phyloP scores from a whole-genome alignment of 1,140 invertebrate genomes.

The Vanessa tameamea region DNA sequence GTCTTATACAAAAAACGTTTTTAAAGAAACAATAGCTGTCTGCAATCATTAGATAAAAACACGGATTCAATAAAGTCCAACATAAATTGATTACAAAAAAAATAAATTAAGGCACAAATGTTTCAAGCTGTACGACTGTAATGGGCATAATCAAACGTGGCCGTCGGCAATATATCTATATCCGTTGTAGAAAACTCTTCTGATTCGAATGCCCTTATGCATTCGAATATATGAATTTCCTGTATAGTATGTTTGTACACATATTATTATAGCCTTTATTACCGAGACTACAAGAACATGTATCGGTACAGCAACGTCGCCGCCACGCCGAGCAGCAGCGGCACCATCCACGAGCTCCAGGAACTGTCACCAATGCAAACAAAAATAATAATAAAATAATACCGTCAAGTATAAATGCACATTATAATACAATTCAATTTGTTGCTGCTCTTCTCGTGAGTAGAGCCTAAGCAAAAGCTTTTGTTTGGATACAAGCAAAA shows the following conservation, averaged over 20 bases:
- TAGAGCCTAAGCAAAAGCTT: too few relatives aligned
- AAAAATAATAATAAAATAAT: not conserved
- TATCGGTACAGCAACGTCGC: constrained; percentile 71
- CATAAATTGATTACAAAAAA: not conserved
- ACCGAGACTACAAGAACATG: constrained; percentile 63
- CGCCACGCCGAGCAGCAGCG: constrained; percentile 65
- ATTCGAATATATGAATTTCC: too few relatives aligned
- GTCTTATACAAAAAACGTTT: too few relatives aligned
- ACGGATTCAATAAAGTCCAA: too few relatives aligned
- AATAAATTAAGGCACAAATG: not conserved
- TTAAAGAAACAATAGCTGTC: too few relatives aligned
- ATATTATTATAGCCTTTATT: not conserved
- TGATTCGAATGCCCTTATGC: not conserved
- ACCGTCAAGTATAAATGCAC: too few relatives aligned
- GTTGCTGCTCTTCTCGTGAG: too few relatives aligned
- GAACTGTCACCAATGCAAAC: constrained; percentile 43
- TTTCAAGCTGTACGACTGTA: not conserved
- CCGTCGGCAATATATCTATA: not conserved
- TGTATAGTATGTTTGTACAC: not conserved
- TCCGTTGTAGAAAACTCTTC: not conserved
- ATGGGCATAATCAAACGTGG: not conserved
- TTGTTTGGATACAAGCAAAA: too few relatives aligned
- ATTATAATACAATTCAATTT: too few relatives aligned
- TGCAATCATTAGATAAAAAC: too few relatives aligned
- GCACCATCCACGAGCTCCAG: constrained; percentile 68